Percentiles rank a stretch among this genome's conserved stretches.
phyloP scores from a whole-genome alignment of 2,113 vertebrate genomes.

The Pelecanoides urinatrix region DNA sequence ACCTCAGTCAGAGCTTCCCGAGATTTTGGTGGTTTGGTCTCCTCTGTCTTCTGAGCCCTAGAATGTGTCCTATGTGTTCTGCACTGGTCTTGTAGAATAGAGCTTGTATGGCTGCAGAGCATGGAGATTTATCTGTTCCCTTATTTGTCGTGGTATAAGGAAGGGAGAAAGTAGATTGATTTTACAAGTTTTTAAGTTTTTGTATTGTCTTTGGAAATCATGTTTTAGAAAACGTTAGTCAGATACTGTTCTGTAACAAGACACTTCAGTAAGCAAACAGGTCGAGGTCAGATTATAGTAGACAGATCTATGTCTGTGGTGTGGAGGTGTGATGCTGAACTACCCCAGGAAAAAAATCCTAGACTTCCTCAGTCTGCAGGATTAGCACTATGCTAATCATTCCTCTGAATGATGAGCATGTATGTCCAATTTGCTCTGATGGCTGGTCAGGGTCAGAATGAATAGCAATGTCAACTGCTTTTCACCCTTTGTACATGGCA shows the following conservation, averaged over 20 bases:
- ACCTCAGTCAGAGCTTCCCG: background rate
- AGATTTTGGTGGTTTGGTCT: background rate
- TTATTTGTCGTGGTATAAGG: background rate
- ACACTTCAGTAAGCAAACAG: background rate
- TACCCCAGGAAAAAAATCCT: background rate
- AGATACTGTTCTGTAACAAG: background rate
- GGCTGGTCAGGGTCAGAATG: background rate
- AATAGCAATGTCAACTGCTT: background rate
- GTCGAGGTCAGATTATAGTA: background rate
- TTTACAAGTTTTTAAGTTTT: background rate
- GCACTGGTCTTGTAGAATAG: background rate
- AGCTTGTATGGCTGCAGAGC: background rate
- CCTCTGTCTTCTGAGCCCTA: fast-evolving
- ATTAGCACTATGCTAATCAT: background rate
- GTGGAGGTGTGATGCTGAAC: background rate
- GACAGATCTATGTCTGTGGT: fast-evolving
- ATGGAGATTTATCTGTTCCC: no score
- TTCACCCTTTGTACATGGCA: background rate
- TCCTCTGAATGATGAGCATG: background rate
- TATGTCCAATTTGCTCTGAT: background rate
- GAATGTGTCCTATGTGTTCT: background rate
- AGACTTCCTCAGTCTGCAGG: background rate
- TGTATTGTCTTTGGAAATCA: background rate
- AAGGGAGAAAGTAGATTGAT: background rate
- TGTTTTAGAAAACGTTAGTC: background rate